Percentiles rank a stretch among this genome's conserved stretches.
phyloP scores from a whole-genome alignment of 2,888 invertebrate genomes.

The Pediacus dermestoides region DNA sequence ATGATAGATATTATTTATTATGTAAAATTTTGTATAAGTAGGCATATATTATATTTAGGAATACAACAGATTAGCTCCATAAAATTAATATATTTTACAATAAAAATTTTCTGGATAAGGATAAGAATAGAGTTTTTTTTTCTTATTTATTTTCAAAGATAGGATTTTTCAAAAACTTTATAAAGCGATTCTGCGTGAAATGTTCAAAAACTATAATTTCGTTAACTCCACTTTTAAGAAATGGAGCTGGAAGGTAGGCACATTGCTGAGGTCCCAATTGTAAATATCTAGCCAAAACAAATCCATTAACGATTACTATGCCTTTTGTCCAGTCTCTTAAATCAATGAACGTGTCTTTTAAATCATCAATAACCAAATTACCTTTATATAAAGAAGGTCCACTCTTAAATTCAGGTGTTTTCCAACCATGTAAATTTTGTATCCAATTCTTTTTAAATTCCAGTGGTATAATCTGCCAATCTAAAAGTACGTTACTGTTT shows the following conservation, averaged over 20 bases:
- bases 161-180: no score
- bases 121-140: no score
- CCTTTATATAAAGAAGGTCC: conserved; percentile 60
- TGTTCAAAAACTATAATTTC: conserved; percentile 46
- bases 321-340: conserved; percentile 85
- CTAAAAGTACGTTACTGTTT: conserved; percentile 43
- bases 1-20: no score
- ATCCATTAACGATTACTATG: conserved; percentile 76
- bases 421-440: conserved; percentile 41
- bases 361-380: conserved; percentile 51
- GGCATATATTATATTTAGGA: no score
- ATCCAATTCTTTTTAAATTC: conserved; percentile 54
- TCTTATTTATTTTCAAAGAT: no score
- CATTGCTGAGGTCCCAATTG: conserved; percentile 76
- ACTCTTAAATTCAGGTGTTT: conserved; percentile 70
- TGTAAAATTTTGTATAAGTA: no score
- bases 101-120: no score
- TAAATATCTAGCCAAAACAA: conserved; percentile 81
- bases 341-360: conserved; percentile 74
- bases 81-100: no score
- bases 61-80: no score
- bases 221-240: conserved; percentile 57
- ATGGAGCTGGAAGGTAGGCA: conserved; percentile 76
- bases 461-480: conserved; percentile 53
- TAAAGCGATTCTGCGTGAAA: conserved; percentile 35